A percentile compares a stretch with the other conserved stretches of the same genome.
Conservation (phyloP, 2,113 vertebrate genomes). For the Rhodinocichla rosea region DNA sequence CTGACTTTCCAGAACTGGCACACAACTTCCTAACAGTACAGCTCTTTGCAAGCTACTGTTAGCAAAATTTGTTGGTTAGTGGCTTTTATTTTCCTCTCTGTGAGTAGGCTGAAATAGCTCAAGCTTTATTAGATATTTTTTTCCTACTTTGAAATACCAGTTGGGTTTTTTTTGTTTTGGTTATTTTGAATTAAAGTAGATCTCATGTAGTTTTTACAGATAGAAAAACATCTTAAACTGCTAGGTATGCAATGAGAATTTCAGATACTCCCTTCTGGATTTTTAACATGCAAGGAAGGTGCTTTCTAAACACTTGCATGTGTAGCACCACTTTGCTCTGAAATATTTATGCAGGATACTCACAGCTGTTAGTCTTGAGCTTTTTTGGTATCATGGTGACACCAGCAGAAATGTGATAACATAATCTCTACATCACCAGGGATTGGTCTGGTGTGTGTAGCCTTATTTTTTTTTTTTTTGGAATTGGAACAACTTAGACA, state of each 20-base stretch:
- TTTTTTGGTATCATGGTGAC: constrained; percentile 9
- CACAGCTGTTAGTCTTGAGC: constrained; percentile 41
- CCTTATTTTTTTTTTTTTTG: not conserved
- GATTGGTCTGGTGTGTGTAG: not conserved
- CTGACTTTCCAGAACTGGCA: constrained; percentile 38
- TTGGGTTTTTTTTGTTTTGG: not conserved
- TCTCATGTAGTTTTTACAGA: not conserved
- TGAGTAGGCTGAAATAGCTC: not conserved
- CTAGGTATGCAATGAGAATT: not conserved
- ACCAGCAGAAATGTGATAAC: constrained; percentile 35
- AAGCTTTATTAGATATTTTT: not conserved
- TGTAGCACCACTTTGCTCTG: not conserved
- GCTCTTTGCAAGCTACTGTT: not conserved
- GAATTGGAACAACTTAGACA: not conserved
- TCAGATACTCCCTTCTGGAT: not conserved
- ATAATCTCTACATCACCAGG: not conserved
- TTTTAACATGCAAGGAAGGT: not conserved
- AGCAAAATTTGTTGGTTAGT: not conserved
- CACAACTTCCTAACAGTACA: not conserved
- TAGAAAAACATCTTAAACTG: not conserved
- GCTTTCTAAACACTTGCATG: not conserved
- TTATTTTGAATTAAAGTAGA: not conserved
- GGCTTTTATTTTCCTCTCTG: not conserved
- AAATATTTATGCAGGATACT: not conserved
- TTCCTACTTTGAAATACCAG: not conserved